phyloP scores from a whole-genome alignment of 2,888 invertebrate species.

The Drosophila vallismaia region DNA sequence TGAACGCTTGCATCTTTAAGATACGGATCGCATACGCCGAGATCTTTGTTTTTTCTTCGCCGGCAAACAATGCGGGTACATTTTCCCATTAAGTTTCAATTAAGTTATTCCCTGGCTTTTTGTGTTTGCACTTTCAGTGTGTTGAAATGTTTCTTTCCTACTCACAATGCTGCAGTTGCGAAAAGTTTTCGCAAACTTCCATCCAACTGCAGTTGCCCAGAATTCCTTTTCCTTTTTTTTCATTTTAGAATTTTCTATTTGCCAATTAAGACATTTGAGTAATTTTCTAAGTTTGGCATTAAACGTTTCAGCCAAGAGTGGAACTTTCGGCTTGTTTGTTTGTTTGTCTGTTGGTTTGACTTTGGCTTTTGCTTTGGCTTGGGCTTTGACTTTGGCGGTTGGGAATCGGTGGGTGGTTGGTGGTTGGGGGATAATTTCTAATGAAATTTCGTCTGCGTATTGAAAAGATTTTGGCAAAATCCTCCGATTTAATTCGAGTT shows the following conservation, averaged over 20 bases:
- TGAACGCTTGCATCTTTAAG: slow-evolving; percentile 51
- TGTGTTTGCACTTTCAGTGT: slow-evolving; percentile 19
- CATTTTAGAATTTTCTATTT: slow-evolving; percentile 15
- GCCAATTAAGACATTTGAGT: slow-evolving; percentile 60
- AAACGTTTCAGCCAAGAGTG: slow-evolving; percentile 42
- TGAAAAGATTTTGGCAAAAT: background rate
- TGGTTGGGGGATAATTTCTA: slow-evolving; percentile 4
- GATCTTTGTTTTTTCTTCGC: slow-evolving; percentile 10
- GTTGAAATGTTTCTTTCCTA: slow-evolving; percentile 22
- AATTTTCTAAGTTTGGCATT: slow-evolving; percentile 46
- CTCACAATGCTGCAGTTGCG: slow-evolving; percentile 4
- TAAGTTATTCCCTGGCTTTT: slow-evolving; percentile 42
- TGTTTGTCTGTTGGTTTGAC: slow-evolving; percentile 30
- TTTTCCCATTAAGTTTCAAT: slow-evolving; percentile 75
- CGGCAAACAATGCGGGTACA: slow-evolving; percentile 56
- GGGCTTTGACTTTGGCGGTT: slow-evolving; percentile 22
- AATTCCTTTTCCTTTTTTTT: background rate
- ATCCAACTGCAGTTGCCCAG: slow-evolving; percentile 28
- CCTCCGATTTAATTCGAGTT: slow-evolving; percentile 4
- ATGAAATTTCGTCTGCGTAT: slow-evolving; percentile 19
- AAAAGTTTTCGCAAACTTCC: slow-evolving; percentile 47
- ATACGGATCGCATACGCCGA: slow-evolving; percentile 51
- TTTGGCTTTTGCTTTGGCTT: slow-evolving; percentile 28
- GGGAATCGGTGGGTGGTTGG: background rate
- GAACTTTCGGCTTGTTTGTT: slow-evolving; percentile 28